Percentiles rank a stretch among this genome's conserved stretches.
Evolutionary conservation across 2,888 invertebrate species (phyloP).

Genomic region (Tricholauxania praeusta): DNA sequence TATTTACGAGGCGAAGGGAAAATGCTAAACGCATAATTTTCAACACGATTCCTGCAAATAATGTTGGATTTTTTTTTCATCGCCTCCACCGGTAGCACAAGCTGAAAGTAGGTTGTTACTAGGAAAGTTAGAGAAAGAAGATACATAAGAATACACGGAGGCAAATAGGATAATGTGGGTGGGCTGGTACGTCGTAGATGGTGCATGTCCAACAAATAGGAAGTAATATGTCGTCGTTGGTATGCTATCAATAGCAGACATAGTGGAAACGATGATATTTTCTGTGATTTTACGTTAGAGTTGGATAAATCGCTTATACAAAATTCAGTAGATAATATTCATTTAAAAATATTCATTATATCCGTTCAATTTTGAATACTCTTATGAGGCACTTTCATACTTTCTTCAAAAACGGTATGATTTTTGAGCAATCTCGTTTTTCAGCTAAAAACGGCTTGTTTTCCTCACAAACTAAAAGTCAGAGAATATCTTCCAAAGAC

Average conservation of each 20-base stretch:
- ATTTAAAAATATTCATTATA: no score
- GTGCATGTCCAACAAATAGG: conserved; percentile 57
- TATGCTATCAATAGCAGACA: conserved; percentile 57
- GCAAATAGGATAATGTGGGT: neutral
- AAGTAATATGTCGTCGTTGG: conserved; percentile 63
- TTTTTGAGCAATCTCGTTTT: no score
- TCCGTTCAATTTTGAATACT: no score
- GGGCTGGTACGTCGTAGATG: neutral
- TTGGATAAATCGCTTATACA: no score
- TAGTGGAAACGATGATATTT: conserved; percentile 18
- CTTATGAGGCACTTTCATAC: no score
- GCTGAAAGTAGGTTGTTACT: neutral
- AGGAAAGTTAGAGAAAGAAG: neutral
- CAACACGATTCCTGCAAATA: conserved; percentile 50
- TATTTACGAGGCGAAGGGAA: neutral
- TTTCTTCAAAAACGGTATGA: no score
- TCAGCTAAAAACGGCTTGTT: no score
- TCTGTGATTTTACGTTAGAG: neutral
- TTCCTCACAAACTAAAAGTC: no score
- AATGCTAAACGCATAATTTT: conserved; percentile 49
- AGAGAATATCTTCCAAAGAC: no score
- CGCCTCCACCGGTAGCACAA: neutral
- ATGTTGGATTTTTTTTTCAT: conserved; percentile 42
- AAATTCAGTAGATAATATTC: no score
- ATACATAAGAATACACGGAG: no score